Evolutionary conservation across 2,888 invertebrate species (phyloP).

Genomic region (Andrena trimmerana): DNA sequence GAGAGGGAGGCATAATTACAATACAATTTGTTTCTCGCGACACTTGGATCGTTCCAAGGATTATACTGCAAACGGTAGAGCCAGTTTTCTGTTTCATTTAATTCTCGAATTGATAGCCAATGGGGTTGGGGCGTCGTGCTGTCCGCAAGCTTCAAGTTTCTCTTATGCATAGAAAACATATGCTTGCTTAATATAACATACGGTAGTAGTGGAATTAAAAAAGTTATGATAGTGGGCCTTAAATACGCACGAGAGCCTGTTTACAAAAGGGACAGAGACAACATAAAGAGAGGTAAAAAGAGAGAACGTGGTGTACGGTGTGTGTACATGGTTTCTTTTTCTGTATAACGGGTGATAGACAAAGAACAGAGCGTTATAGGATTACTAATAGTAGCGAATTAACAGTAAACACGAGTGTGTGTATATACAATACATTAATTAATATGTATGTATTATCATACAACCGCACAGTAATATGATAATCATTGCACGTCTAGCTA

Average conservation of each 20-base stretch:
- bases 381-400: constrained; percentile 57
- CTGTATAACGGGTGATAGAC: constrained; percentile 60
- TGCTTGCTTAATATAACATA: constrained; percentile 69
- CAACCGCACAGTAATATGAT: constrained; percentile 24
- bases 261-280: constrained; percentile 56
- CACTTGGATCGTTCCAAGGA: too few relatives aligned
- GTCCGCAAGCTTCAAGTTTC: constrained; percentile 52
- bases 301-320: constrained; percentile 50
- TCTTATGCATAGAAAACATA: constrained; percentile 64
- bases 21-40: too few relatives aligned
- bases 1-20: too few relatives aligned
- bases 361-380: constrained; percentile 49
- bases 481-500: constrained; percentile 40
- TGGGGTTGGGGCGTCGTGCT: constrained; percentile 51
- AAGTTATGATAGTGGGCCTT: constrained; percentile 66
- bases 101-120: background rate
- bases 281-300: constrained; percentile 63
- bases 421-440: constrained; percentile 62
- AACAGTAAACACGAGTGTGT: constrained; percentile 42
- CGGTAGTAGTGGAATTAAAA: constrained; percentile 53
- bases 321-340: constrained; percentile 10
- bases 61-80: too few relatives aligned
- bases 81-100: background rate
- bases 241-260: constrained; percentile 68
- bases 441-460: constrained; percentile 53